A percentile compares a stretch with the other conserved stretches of the same genome.
Evolutionary conservation across 2,888 invertebrate species (phyloP).

Genomic region (Noctua comes): DNA sequence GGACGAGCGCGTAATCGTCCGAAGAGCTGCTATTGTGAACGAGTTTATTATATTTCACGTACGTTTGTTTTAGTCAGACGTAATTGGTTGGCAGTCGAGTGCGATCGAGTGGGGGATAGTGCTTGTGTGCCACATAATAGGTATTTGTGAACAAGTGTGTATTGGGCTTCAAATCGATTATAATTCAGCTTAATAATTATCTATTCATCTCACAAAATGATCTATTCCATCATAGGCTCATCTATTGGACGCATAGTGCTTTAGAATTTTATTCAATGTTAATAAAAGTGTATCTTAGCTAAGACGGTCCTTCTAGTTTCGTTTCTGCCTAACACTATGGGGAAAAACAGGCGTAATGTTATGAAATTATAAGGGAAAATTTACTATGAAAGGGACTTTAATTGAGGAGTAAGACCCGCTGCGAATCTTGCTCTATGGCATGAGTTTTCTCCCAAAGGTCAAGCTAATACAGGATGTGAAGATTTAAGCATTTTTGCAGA

Average conservation of each 20-base stretch:
- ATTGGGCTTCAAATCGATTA: conserved; percentile 17
- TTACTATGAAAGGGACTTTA: too few species aligned
- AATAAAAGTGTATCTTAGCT: background rate
- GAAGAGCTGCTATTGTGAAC: conserved; percentile 39
- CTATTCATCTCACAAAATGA: background rate
- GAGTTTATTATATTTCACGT: conserved; percentile 50
- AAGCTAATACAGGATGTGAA: background rate
- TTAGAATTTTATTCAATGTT: background rate
- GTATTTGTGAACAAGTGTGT: conserved; percentile 9
- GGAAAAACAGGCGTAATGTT: background rate
- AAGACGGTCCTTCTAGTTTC: background rate
- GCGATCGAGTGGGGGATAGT: conserved; percentile 32
- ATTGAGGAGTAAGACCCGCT: background rate
- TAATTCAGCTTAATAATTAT: background rate
- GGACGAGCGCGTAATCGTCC: conserved; percentile 47
- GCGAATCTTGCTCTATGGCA: background rate
- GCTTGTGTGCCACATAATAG: background rate
- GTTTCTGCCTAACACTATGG: background rate
- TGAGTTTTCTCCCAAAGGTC: background rate
- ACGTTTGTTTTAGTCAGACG: conserved; percentile 49
- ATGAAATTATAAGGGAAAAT: background rate
- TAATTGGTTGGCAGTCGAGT: conserved; percentile 45
- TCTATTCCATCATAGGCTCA: background rate
- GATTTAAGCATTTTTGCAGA: background rate
- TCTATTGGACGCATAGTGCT: background rate